A percentile compares a stretch with the other conserved stretches of the same genome.
Conservation (phyloP, 2,113 vertebrate species). For the Seriola aureovittata region DNA sequence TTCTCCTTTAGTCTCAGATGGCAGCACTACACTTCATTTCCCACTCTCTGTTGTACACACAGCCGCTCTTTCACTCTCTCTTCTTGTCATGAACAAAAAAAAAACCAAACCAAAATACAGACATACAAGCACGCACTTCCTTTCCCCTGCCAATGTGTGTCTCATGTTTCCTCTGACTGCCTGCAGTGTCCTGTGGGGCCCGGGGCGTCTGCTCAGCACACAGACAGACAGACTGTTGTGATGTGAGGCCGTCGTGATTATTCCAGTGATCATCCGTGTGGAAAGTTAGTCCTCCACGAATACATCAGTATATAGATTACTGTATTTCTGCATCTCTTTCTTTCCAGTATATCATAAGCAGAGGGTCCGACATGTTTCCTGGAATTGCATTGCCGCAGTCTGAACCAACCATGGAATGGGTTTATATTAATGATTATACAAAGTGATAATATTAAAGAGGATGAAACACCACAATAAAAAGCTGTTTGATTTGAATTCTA, state of each 20-base stretch:
- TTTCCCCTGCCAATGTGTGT: conserved; percentile 12
- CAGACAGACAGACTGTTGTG: conserved; percentile 21
- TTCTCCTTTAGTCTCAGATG: conserved; percentile 33
- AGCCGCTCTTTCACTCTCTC: conserved; percentile 11
- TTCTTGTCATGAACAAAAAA: conserved; percentile 22
- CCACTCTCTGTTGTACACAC: conserved; percentile 36
- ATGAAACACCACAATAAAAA: not conserved
- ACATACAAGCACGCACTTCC: conserved; percentile 23
- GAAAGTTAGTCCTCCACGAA: conserved; percentile 24
- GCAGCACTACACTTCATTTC: conserved; percentile 50
- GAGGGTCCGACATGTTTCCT: not conserved
- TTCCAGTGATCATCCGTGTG: not conserved
- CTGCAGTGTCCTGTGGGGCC: conserved; percentile 24
- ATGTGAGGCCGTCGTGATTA: conserved; percentile 10
- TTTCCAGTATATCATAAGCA: not conserved
- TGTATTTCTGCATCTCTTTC: not conserved
- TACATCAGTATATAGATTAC: not conserved
- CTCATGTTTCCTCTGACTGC: conserved; percentile 51
- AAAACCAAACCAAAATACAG: conserved; percentile 23
- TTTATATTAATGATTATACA: not conserved
- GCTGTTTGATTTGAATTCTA: not conserved
- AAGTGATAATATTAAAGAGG: not conserved
- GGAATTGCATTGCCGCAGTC: not conserved
- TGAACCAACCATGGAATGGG: not conserved
- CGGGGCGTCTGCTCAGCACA: conserved; percentile 3